Conservation (phyloP, 2,113 vertebrate species). For the Neotoma lepida region DNA sequence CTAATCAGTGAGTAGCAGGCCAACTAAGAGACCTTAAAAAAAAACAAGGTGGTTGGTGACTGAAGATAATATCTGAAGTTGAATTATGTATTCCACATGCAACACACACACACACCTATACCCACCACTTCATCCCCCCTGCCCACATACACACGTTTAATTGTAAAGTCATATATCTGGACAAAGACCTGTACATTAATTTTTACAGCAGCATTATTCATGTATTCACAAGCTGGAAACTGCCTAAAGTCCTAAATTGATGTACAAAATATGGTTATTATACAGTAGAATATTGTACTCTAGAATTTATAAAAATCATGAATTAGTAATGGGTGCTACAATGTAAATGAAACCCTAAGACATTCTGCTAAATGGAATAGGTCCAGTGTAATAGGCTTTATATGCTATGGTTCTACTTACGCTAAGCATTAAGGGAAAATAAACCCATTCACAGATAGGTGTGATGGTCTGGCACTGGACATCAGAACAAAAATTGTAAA, state of each 20-base stretch:
- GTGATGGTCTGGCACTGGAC: not conserved
- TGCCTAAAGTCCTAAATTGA: not conserved
- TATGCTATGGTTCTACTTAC: not conserved
- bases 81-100: not conserved
- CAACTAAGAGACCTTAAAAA: not conserved
- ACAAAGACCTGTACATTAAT: not conserved
- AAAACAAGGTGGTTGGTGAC: not conserved
- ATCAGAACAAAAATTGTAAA: not conserved
- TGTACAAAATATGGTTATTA: not conserved
- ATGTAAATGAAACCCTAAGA: not conserved
- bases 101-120: not conserved
- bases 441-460: not conserved
- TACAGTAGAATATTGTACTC: not conserved
- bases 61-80: not conserved
- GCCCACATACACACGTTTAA: not conserved
- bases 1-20: not conserved
- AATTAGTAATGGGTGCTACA: not conserved
- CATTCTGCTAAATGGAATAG: not conserved
- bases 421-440: not conserved
- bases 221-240: not conserved
- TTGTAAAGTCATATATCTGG: not conserved
- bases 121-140: not conserved
- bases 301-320: not conserved
- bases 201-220: not conserved
- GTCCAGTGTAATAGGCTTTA: not conserved